These are phyloP conservation scores for Linurgus olivaceus DNA, from an alignment of 2,797 vertebrate genomes.

Conservation along the genomic window DNA sequence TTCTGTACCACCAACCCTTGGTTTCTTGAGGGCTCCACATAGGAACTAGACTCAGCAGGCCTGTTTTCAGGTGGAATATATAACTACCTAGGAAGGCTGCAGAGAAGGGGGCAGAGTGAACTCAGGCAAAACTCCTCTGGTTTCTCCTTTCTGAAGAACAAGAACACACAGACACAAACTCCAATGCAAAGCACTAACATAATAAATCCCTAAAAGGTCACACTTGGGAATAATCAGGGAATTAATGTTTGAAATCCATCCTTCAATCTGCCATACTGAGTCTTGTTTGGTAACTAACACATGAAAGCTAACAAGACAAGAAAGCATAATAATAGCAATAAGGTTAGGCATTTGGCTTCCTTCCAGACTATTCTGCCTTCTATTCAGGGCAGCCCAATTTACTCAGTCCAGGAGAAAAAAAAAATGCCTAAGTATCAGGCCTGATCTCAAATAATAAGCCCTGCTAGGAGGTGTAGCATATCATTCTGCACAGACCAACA, in stretches of 20 bases:
- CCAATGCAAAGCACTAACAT: background rate
- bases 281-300: background rate
- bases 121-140: background rate
- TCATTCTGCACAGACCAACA: background rate
- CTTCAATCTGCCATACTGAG: background rate
- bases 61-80: background rate
- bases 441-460: background rate
- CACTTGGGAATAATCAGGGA: background rate
- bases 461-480: slow-evolving; percentile 23
- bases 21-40: background rate
- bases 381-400: background rate
- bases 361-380: background rate
- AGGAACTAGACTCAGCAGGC: background rate
- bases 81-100: background rate
- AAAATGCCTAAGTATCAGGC: background rate
- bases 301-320: background rate
- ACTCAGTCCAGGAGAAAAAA: background rate
- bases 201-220: background rate
- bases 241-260: background rate
- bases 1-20: background rate
- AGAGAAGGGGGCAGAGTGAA: background rate
- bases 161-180: background rate
- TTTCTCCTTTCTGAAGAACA: background rate
- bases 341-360: background rate
- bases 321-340: background rate